Conservation (phyloP, 2,113 vertebrate species). For the Trogon melanurus region DNA sequence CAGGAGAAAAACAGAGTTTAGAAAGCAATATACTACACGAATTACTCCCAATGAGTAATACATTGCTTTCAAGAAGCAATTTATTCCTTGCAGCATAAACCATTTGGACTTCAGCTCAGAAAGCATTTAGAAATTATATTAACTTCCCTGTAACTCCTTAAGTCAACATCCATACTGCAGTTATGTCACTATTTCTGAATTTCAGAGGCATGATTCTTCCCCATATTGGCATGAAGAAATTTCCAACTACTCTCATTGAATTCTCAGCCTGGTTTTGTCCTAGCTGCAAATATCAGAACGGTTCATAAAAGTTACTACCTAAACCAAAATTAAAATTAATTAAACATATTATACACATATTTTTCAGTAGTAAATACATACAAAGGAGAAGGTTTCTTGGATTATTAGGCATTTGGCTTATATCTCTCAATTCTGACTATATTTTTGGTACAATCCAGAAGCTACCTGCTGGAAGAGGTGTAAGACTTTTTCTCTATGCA, state of each 20-base stretch:
- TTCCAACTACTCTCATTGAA: neutral
- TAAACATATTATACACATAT: fast-evolving
- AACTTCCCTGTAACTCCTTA: neutral
- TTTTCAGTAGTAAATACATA: neutral
- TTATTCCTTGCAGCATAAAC: neutral
- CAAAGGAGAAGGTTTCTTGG: neutral
- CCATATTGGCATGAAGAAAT: neutral
- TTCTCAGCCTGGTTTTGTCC: neutral
- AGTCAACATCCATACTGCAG: neutral
- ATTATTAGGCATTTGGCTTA: neutral
- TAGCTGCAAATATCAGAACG: neutral
- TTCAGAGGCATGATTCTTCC: neutral
- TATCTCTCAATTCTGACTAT: neutral
- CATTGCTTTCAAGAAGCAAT: neutral
- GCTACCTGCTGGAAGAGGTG: neutral
- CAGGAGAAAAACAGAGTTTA: neutral
- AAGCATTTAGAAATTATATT: neutral
- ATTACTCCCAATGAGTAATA: neutral
- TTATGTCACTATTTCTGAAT: neutral
- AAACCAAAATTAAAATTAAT: neutral
- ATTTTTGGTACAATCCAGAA: neutral
- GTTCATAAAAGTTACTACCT: neutral
- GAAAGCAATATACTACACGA: neutral
- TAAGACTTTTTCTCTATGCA: neutral
- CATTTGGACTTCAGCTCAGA: neutral